Base-by-base conservation (phyloP, 2,797 vertebrate genomes). In the Anabacerthia variegaticeps region DNA sequence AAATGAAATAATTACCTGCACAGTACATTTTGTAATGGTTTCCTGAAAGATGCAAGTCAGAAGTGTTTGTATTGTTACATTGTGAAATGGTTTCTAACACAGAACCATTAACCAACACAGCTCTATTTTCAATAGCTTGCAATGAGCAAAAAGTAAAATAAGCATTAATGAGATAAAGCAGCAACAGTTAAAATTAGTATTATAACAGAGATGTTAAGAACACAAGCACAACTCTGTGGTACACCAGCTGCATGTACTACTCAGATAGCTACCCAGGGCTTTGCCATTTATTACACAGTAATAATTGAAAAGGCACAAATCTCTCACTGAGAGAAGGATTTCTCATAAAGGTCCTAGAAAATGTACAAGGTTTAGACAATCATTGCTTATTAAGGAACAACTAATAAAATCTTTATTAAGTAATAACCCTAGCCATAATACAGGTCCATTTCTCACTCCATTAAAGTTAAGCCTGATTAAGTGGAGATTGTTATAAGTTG, bases 341-440 rank as follows among this genome's bases (percentile, higher is more conserved):
- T 73, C 51, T 78, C 58, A 72, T 36, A 89, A 93, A 66, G 5
- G 48, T 63, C 79, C 49, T 36, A 52, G 58, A 92, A 96, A 94
- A 85, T 4, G 9, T 69, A 36, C 48, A 43, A 46, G 18, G 52
- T 94, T 92, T 66, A 78, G 75, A 67, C 59, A 85, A 81, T 88
- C 44, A 48, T 23, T 71, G 49, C 39, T 67, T 69, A 52, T 65
- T 75, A 89, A n/a, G n/a, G 43, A 74, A 75, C 1, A 7, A 72
- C 58, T 49, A 27, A 71, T 88, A 90, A 92, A 88, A 87, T 85
- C 62, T 88, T 85, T n/a, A 91, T 69, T 73, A 89, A 91, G 44
- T 51, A 88, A 72, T 58, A 90, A 85, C 44, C 8, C n/a, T 41
- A 91, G n/a, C 52, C 37, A 28, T 39, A 85, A 80, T 46, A 44